Evolutionary conservation across 2,888 invertebrate species (phyloP).

Genomic region (Netelia melanura): DNA sequence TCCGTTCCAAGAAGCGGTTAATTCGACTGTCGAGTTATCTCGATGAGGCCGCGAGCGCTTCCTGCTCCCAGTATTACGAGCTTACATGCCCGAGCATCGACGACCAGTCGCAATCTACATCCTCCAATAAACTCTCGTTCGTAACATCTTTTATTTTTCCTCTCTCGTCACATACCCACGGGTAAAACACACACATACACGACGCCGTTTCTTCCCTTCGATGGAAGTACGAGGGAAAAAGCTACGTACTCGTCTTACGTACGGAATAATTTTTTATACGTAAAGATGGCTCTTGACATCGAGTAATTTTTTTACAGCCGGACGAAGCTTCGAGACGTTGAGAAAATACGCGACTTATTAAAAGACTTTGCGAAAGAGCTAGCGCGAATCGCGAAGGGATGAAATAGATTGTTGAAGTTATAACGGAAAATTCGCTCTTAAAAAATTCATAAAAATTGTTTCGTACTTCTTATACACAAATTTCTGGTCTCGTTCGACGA

Average conservation of each 20-base stretch:
- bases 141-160: slow-evolving; percentile 62
- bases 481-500: too few relatives aligned
- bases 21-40: slow-evolving; percentile 77
- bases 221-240: slow-evolving; percentile 9
- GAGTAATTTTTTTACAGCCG: too few relatives aligned
- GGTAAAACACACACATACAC: background rate
- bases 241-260: background rate
- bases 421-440: too few relatives aligned
- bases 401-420: too few relatives aligned
- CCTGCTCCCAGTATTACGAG: slow-evolving; percentile 79
- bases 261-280: background rate
- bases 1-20: slow-evolving; percentile 76
- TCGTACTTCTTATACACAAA: too few relatives aligned
- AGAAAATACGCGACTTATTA: too few relatives aligned
- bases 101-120: slow-evolving; percentile 68
- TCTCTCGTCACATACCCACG: slow-evolving; percentile 5
- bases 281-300: too few relatives aligned
- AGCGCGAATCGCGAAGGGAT: too few relatives aligned
- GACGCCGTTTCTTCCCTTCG: slow-evolving; percentile 29
- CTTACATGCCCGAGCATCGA: slow-evolving; percentile 59
- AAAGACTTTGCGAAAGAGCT: too few relatives aligned
- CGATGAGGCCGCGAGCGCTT: slow-evolving; percentile 73
- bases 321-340: too few relatives aligned
- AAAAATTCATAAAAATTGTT: too few relatives aligned
- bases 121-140: slow-evolving; percentile 63